Base-by-base conservation (phyloP, 92 coral and sea anemone genomes). In the Desmophyllum pertusum region DNA sequence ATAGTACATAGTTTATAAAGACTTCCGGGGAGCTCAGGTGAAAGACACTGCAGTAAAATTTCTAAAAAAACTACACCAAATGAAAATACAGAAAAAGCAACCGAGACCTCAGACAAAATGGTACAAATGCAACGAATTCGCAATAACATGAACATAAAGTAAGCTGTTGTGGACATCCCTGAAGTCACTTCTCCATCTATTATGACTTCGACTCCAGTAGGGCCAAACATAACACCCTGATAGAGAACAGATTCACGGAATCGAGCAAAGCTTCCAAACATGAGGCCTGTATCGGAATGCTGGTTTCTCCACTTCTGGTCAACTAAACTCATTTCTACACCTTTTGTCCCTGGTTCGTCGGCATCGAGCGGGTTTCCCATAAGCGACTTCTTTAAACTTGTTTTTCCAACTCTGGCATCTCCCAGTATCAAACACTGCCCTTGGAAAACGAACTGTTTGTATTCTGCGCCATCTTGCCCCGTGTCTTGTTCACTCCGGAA, bases 391-490 rank as follows among this genome's bases (percentile, higher is more conserved):
- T 46, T 84, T 2, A 89, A 71, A 36, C 92, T 89, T 29, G 92
- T 89, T 51, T 89, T 89, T 0, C 92, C 92, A 39, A 55, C 86
- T 55, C 89, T 75, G 6, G 92, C 82, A 23, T 89, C 92, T 35
- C 92, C 93, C 52, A 89, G 76, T 6, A 89, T 84, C 35, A 89
- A 51, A 35, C 84, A 66, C 73, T 85, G 90, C 31, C 93, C 93
- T 81, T 89, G 90, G 74, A 80, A 82, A 40, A 86, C 93, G 10
- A 57, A 62, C 57, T 85, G 93, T 6, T 33, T 89, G 69, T 86
- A 41, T 13, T 70, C 63, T 39, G 25, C 73, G 31, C 76, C 84
- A n/a, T 80, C 76, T 67, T n/a, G n/a, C n/a, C n/a, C n/a, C n/a
- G n/a, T n/a, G n/a, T n/a, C n/a, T n/a, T 69, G 51, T 30, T 80